Percentiles rank a stretch among this genome's conserved stretches.
Conservation (phyloP, 2,888 invertebrate genomes). For the Hesperia comma region DNA sequence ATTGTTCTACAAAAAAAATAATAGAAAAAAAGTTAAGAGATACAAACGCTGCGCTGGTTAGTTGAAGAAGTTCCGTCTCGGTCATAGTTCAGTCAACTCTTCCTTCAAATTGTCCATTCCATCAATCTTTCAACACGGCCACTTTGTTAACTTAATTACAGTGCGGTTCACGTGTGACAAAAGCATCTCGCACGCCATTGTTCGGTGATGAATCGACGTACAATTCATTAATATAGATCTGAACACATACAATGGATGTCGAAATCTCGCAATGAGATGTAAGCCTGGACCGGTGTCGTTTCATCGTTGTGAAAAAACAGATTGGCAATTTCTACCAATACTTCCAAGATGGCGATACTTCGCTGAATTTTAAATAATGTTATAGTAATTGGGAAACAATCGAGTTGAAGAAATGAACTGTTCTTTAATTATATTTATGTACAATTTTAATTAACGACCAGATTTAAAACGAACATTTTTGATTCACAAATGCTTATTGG, state of each 20-base stretch:
- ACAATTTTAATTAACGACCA: no score
- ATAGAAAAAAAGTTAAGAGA: background rate
- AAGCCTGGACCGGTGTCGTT: constrained; percentile 23
- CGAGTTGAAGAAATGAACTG: no score
- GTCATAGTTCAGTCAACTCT: constrained; percentile 42
- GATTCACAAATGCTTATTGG: no score
- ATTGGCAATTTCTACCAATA: constrained; percentile 26
- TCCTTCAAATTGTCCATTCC: constrained; percentile 42
- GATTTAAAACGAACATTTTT: no score
- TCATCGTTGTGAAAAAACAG: constrained; percentile 28
- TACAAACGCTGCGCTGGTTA: background rate
- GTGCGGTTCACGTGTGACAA: constrained; percentile 60
- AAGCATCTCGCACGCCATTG: constrained; percentile 53
- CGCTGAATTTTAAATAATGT: background rate
- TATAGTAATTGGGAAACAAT: no score
- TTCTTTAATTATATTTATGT: no score
- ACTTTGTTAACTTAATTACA: constrained; percentile 60
- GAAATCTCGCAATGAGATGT: constrained; percentile 45
- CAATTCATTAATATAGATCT: constrained; percentile 54
- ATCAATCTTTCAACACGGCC: constrained; percentile 51
- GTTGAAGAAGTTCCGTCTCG: background rate
- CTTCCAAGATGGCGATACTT: background rate
- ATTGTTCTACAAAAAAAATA: background rate
- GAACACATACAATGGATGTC: constrained; percentile 55
- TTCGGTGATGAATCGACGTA: constrained; percentile 55